phyloP scores from a whole-genome alignment of 2,113 vertebrate genomes.

The Platycercus adscitus region DNA sequence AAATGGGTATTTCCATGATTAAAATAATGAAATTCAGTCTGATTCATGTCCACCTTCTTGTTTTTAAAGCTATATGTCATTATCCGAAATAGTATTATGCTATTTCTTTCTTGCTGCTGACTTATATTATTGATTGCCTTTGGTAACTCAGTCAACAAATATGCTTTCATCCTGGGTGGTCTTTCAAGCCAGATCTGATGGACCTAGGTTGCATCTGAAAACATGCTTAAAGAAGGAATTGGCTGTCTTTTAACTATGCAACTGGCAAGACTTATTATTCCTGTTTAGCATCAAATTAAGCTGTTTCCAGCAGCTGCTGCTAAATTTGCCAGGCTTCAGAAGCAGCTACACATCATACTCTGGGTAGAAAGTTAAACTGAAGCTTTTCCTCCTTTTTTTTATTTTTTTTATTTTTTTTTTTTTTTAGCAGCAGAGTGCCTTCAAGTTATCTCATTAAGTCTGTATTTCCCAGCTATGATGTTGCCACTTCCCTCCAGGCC shows the following conservation, averaged over 20 bases:
- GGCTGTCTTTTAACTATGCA: neutral
- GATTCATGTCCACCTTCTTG: neutral
- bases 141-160: neutral
- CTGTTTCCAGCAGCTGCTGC: neutral
- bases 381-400: neutral
- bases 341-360: neutral
- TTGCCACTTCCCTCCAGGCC: neutral
- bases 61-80: neutral
- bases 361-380: neutral
- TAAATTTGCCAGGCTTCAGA: conserved; percentile 14
- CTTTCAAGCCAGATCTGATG: neutral
- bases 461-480: neutral
- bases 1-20: neutral
- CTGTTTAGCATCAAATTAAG: conserved; percentile 22
- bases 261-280: neutral
- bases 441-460: conserved; percentile 20
- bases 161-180: neutral
- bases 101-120: neutral
- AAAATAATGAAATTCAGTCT: neutral
- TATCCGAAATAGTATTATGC: neutral
- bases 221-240: neutral
- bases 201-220: neutral
- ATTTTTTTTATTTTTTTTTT: neutral
- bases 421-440: neutral
- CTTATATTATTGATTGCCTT: neutral